Conservation (phyloP, 2,888 invertebrate species). For the Sphaerophoria rueppellii region DNA sequence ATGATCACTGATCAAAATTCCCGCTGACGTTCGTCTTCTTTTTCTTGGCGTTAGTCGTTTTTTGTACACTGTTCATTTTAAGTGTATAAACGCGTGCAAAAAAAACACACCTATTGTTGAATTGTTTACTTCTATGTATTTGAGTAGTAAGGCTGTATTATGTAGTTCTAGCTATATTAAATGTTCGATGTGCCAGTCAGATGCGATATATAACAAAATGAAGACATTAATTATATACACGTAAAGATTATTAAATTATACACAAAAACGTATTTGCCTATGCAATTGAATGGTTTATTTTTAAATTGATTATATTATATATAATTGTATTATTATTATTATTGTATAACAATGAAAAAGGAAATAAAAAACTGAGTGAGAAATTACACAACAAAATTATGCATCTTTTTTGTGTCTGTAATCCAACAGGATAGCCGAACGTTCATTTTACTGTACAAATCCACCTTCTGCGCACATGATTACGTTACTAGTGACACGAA, state of each 20-base stretch:
- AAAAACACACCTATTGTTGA: too few relatives aligned
- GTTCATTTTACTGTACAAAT: too few relatives aligned
- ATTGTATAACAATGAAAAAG: conserved; percentile 44
- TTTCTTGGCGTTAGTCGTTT: too few relatives aligned
- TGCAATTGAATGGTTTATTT: conserved; percentile 68
- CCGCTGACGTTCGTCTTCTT: too few relatives aligned
- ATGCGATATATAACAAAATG: conserved; percentile 32
- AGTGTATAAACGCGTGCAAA: too few relatives aligned
- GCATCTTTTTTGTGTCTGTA: neutral
- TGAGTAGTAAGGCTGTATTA: conserved; percentile 71
- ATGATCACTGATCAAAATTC: too few relatives aligned
- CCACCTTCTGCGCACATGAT: too few relatives aligned
- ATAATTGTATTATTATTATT: conserved; percentile 62
- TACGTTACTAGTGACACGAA: too few relatives aligned
- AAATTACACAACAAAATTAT: conserved; percentile 40
- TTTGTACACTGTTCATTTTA: too few relatives aligned
- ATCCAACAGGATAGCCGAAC: too few relatives aligned
- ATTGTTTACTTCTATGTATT: conserved; percentile 70
- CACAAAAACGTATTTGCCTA: conserved; percentile 58
- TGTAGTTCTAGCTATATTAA: conserved; percentile 66
- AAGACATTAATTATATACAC: conserved; percentile 55
- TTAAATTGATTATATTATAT: conserved; percentile 69
- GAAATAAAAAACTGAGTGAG: conserved; percentile 62
- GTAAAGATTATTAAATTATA: conserved; percentile 58
- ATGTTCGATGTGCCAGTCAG: conserved; percentile 70